Conservation (phyloP, 1,140 invertebrate genomes). For the Centruroides vittatus region DNA sequence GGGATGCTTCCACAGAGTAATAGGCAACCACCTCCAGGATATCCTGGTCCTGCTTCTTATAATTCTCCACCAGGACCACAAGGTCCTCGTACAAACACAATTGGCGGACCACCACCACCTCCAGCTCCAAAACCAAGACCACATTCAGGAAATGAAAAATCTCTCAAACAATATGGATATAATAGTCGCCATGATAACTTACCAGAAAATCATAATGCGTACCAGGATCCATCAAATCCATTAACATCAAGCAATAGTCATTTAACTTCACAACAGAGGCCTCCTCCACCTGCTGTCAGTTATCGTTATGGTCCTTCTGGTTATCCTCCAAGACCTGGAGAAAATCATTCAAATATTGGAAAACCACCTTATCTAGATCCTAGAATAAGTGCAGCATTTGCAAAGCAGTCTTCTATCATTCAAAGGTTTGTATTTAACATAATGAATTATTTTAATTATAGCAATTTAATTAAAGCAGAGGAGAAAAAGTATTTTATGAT, state of each 20-base stretch:
- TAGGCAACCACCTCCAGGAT: background rate
- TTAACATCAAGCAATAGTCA: too few relatives aligned
- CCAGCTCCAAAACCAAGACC: conserved; percentile 16
- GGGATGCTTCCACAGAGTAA: background rate
- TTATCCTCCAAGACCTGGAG: conserved; percentile 14
- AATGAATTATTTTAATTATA: too few relatives aligned
- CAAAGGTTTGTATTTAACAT: too few relatives aligned
- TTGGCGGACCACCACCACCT: conserved; percentile 4
- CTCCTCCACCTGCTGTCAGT: conserved; percentile 12
- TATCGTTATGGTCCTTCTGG: conserved; percentile 20
- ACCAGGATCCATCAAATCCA: too few relatives aligned
- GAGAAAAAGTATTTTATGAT: too few relatives aligned
- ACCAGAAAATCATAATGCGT: too few relatives aligned
- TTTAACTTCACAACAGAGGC: background rate
- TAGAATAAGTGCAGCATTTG: conserved; percentile 1
- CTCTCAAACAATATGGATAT: too few relatives aligned
- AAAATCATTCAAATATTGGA: background rate
- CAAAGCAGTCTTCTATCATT: conserved; percentile 1
- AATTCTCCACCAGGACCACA: too few relatives aligned
- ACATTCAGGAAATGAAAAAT: background rate
- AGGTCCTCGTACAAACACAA: too few relatives aligned
- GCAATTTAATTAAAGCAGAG: too few relatives aligned
- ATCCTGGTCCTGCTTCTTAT: too few relatives aligned
- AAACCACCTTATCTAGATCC: conserved; percentile 1
- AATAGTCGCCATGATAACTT: too few relatives aligned